These are phyloP conservation scores for Pandemis heparana DNA, from an alignment of 2,888 invertebrate species.

Conservation along the genomic window DNA sequence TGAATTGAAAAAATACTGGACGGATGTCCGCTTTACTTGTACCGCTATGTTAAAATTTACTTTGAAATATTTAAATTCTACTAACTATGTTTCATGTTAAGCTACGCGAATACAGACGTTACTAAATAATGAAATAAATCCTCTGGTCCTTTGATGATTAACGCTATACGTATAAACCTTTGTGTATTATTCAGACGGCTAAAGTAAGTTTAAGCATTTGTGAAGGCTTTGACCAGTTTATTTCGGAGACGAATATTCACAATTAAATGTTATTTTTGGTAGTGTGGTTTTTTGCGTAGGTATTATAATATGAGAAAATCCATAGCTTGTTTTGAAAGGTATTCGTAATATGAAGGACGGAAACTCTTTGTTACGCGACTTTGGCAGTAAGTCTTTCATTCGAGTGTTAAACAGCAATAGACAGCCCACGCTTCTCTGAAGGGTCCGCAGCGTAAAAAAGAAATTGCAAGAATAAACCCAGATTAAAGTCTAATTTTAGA, in stretches of 20 bases:
- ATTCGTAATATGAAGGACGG: constrained; percentile 26
- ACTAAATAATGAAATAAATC: constrained; percentile 9
- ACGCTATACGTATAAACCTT: not conserved
- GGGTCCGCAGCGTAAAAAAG: constrained; percentile 14
- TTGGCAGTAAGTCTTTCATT: constrained; percentile 33
- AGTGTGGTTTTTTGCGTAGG: not conserved
- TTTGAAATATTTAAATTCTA: not conserved
- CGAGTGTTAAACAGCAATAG: constrained; percentile 34
- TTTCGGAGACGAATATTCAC: not conserved
- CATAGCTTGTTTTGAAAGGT: constrained; percentile 20
- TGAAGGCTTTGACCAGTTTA: not conserved
- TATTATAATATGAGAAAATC: not conserved
- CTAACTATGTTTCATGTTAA: not conserved
- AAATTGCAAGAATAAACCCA: constrained; percentile 15
- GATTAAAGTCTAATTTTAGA: not conserved
- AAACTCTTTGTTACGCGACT: constrained; percentile 38
- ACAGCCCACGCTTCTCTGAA: constrained; percentile 27
- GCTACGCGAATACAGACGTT: constrained; percentile 5
- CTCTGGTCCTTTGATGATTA: constrained; percentile 4
- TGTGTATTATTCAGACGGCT: constrained; percentile 5
- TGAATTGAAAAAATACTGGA: too few relatives aligned
- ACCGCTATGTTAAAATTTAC: not conserved
- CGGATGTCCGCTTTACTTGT: too few relatives aligned
- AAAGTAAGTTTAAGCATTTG: not conserved
- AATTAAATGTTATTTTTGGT: not conserved